Evolutionary conservation across 1,140 invertebrate genomes (phyloP), one percentile per base, ranked within the genome.

Genomic region (Subanguina moxae): DNA sequence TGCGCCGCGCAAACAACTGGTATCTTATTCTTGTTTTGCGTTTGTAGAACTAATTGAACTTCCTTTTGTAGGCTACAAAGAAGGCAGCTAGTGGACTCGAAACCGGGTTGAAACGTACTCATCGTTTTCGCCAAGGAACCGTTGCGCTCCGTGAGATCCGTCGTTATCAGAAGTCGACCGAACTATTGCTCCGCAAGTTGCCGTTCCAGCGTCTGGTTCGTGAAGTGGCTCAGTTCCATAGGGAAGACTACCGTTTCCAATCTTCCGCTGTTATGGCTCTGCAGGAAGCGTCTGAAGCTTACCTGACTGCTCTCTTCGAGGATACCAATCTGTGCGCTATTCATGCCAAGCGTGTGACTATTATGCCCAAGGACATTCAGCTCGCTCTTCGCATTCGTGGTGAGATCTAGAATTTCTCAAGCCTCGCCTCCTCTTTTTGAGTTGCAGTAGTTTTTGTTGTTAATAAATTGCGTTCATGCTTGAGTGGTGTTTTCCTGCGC

Each of bases 291-390:
- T 90, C 89, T 76, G 91, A 94, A 82, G 90, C 91, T 23, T 93
- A 92, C 79, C 82, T 92, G 66, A 90, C 92, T 13, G 90, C 90
- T 76, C 86, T 93, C 9, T 93, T 83, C 86, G 91, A 94, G 88
- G 91, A 93, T 84, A 92, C 91, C 70, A 93, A 93, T 84, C 87
- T 93, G 87, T 93, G 91, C 85, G 91, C 91, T 70, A 93, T 93
- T 84, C 91, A 94, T 80, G 91, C 91, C 71, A 93, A 93, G 84
- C 88, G 91, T 80, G 91, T 94, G 28, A 94, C 92, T 73, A 94
- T 94, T 80, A 94, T 94, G 91, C 91, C 92, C 62, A 94, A 93
- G 85, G 92, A 93, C 81, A 94, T 94, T 77, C 91, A 94, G 83
- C 84, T 92, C 17, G 32, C 32, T 38, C 32, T 5, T 3, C 32